Evolutionary conservation across 2,888 invertebrate genomes (phyloP), one percentile per base, ranked within the genome.

Genomic region (Oligia strigilis): DNA sequence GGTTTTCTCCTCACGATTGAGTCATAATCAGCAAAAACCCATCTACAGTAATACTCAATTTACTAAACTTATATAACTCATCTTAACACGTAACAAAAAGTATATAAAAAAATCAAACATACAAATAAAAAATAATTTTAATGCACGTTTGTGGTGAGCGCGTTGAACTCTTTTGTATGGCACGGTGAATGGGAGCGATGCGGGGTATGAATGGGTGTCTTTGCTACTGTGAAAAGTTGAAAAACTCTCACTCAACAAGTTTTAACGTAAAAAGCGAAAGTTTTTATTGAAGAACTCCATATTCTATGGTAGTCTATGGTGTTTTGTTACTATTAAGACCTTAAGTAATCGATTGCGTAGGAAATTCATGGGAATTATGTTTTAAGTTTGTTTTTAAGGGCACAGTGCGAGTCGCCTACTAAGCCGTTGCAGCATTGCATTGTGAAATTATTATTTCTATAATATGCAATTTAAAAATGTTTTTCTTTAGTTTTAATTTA

Each of bases 81-180:
- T 76, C 65, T 19, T 46, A 49, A 69, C 9, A 83, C 75, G 43
- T 62, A 60, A 65, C 49, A 81, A 72, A 73, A 67, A 55, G 17
- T 5, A 64, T 65, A 36, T 60, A 83, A 66, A 71, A 29, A 65
- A 71, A 67, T 67, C 64, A 67, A 40, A 65, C 52, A 46, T 36
- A 55, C 58, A 4, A 72, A 77, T 78, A 78, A 78, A 84, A 66
- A 75, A 76, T 46, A 1, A 72, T 67, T 60, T 43, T 6, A 62
- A 71, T 49, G 77, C 77, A 83, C 83, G 52, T 69, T 72, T 49
- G 13, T 1, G 1, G 43, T 71, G 60, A 73, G 73, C 85, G 86
- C 86, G 86, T 85, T 85, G 86, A 85, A 86, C 75, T 93, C 93
- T 93, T 92, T 92, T 91, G 88, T 91, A 92, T 83, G 83, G 80